These are phyloP conservation scores for Chymomyza costata DNA, from an alignment of 1,140 invertebrate species.

Conservation along the genomic window DNA sequence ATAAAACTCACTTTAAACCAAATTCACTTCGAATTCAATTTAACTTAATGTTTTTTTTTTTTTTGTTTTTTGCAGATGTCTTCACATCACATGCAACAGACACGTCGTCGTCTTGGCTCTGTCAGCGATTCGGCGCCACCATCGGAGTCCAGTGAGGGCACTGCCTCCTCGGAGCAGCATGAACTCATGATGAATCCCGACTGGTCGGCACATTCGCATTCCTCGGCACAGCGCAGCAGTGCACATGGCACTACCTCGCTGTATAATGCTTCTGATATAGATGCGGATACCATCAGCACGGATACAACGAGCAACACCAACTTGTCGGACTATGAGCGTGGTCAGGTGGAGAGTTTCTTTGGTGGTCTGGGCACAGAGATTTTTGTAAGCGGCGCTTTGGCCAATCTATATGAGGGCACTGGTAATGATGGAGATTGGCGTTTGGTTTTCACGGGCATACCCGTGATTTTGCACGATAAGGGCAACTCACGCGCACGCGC, in stretches of 20 bases:
- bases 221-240: slow-evolving; percentile 60
- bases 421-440: slow-evolving; percentile 81
- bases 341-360: slow-evolving; percentile 88
- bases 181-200: slow-evolving; percentile 61
- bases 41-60: slow-evolving; percentile 11
- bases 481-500: slow-evolving; percentile 84
- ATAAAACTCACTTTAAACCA: slow-evolving; percentile 25
- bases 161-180: slow-evolving; percentile 64
- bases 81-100: slow-evolving; percentile 62
- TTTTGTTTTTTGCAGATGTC: slow-evolving; percentile 45
- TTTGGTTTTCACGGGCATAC: slow-evolving; percentile 87
- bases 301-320: slow-evolving; percentile 74
- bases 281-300: slow-evolving; percentile 68
- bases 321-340: slow-evolving; percentile 82
- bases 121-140: slow-evolving; percentile 71
- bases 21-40: slow-evolving; percentile 33
- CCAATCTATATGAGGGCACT: slow-evolving; percentile 85
- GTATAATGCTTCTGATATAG: slow-evolving; percentile 65
- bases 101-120: slow-evolving; percentile 69
- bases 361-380: slow-evolving; percentile 87
- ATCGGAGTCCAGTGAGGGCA: slow-evolving; percentile 72
- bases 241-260: slow-evolving; percentile 59
- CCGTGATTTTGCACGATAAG: slow-evolving; percentile 86
- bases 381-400: slow-evolving; percentile 86
- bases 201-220: slow-evolving; percentile 64